These are phyloP conservation scores for Hesperia comma DNA, from an alignment of 2,888 invertebrate genomes.

Conservation along the genomic window DNA sequence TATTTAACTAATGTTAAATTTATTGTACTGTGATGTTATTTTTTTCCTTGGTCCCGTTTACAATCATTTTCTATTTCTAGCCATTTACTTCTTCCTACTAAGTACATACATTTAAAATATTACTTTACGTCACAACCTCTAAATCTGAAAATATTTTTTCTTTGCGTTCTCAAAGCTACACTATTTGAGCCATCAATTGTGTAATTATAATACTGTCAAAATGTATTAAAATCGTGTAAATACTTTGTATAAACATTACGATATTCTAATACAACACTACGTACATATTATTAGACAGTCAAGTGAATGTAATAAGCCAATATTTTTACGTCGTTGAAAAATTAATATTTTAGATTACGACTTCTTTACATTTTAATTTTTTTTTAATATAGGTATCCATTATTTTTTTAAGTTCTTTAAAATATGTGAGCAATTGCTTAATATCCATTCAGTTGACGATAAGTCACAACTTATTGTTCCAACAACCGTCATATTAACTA, in stretches of 20 bases:
- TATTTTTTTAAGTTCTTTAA: no score
- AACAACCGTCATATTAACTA: background rate
- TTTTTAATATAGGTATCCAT: no score
- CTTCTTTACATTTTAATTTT: no score
- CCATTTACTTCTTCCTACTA: background rate
- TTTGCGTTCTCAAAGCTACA: no score
- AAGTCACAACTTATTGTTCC: background rate
- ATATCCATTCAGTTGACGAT: background rate
- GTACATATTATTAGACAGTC: background rate
- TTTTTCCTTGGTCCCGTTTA: constrained; percentile 16
- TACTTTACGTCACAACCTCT: constrained; percentile 20
- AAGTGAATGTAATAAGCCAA: background rate
- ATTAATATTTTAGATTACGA: no score
- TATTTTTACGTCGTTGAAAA: no score
- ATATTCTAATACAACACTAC: no score
- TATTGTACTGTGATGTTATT: constrained; percentile 13
- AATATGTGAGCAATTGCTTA: no score
- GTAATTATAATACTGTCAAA: background rate
- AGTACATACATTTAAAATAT: constrained; percentile 5
- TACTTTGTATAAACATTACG: background rate
- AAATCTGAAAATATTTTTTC: background rate
- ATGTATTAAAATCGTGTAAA: background rate
- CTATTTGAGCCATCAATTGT: no score
- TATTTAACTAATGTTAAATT: no score
- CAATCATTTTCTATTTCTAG: constrained; percentile 8